A percentile compares a stretch with the other conserved stretches of the same genome.
Conservation (phyloP, 2,797 vertebrate species). For the Spinibarbus caldwelli region DNA sequence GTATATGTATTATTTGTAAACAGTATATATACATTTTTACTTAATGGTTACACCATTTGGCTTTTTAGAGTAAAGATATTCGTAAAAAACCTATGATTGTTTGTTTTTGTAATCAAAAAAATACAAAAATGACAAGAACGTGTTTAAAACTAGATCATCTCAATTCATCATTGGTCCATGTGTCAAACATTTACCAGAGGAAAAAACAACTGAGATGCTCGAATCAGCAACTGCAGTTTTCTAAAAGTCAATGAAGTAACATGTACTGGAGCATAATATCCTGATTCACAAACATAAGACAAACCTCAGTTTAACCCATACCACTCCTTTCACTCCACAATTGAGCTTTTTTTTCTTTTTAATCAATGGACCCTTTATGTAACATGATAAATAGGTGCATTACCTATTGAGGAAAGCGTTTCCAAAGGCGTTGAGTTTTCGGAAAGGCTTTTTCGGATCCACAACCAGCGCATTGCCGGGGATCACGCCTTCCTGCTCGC, state of each 20-base stretch:
- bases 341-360: not conserved
- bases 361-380: not conserved
- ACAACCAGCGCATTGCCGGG: constrained; percentile 91
- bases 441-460: constrained; percentile 91
- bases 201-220: not conserved
- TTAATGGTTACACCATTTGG: not conserved
- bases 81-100: not conserved
- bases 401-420: constrained; percentile 95
- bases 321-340: not conserved
- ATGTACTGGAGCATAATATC: not conserved
- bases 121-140: not conserved
- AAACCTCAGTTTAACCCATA: no score
- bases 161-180: not conserved
- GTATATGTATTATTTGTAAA: not conserved
- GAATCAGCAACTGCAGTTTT: not conserved
- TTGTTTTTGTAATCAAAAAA: not conserved
- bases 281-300: constrained; percentile 1
- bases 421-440: constrained; percentile 93
- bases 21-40: not conserved
- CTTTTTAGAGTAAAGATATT: not conserved
- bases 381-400: constrained; percentile 11
- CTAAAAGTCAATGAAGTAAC: not conserved
- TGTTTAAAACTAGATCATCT: not conserved
- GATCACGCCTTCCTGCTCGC: constrained; percentile 85
- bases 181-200: not conserved